Evolutionary conservation across 2,888 invertebrate genomes (phyloP), one percentile per base, ranked within the genome.

Genomic region (Leptinotarsa tumamoca): DNA sequence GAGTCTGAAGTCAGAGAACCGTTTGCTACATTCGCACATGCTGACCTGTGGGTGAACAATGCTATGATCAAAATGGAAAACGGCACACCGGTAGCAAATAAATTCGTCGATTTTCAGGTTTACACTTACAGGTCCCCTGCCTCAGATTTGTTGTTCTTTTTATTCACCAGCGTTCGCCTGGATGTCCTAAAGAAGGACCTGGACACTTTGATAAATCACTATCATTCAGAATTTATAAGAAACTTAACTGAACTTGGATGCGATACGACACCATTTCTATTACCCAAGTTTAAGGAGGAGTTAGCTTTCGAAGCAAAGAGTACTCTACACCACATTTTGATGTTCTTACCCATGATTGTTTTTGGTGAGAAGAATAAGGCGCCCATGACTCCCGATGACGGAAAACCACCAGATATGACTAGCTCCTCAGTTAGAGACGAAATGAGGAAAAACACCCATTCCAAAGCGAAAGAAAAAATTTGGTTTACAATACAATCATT

Each of bases 1-100:
- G 61, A 51, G 18, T 18, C 66, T 2, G 66, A 71, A 21, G 61
- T 63, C 23, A 66, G 71, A 63, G 90, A 90, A 66, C 89, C 89
- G 0, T 92, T 90, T 86, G 89, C 89, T 0, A 89, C 91, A 0
- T 86, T 92, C 17, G 86, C 88, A 3, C 92, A 92, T 78, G 86
- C 87, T 4, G 92, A 92, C 83, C 86, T 90, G 70, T 92, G 92
- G 92, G 89, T 90, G 15, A 92, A 92, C 81, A 92, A 92, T 79
- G 86, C 91, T 4, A 88, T 92, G 88, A 85, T 91, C 27, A 89
- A 88, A 80, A 88, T 88, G 49, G 68, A 73, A 18, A 73, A 81
- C 50, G 79, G 77, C 18, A 79, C 74, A 72, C 74, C 79, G 3
- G 43, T 71, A 1, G 63, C 74, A 18, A 80, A 81, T 23, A 86